Evolutionary conservation across 2,113 vertebrate genomes (phyloP).

Genomic region (Phylloscopus trochiloides): DNA sequence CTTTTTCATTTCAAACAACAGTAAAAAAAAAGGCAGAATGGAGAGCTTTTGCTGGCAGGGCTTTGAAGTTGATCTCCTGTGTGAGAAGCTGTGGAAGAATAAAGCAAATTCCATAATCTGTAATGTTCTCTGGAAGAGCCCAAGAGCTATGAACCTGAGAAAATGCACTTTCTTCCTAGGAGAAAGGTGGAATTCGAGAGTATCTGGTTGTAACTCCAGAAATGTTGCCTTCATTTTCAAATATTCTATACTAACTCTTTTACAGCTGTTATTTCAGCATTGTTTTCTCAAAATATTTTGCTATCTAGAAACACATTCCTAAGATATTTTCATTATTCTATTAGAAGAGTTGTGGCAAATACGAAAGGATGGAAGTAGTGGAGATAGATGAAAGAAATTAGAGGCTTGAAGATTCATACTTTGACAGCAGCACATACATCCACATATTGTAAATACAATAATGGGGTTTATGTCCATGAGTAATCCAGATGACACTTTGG

Average conservation of each 20-base stretch:
- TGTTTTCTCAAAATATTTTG: not conserved
- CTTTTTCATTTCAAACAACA: not conserved
- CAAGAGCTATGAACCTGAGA: not conserved
- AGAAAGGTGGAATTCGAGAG: not conserved
- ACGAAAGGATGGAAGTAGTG: rapidly evolving
- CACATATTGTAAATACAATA: not conserved
- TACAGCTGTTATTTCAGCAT: not conserved
- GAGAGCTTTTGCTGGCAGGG: not conserved
- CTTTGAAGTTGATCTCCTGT: not conserved
- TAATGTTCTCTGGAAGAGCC: not conserved
- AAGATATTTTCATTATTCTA: not conserved
- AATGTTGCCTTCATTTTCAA: not conserved
- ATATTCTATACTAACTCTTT: not conserved
- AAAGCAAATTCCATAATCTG: not conserved
- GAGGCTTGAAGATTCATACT: not conserved
- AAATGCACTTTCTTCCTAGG: not conserved
- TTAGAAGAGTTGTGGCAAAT: not conserved
- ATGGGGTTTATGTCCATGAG: not conserved
- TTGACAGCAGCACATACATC: not conserved
- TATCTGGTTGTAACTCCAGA: not conserved
- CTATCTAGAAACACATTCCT: not conserved
- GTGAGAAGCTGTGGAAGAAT: not conserved
- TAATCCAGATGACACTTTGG: not conserved
- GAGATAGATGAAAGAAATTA: not conserved
- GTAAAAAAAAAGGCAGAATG: not conserved